Conservation (phyloP, 2,797 vertebrate genomes). For the Phoebastria nigripes region DNA sequence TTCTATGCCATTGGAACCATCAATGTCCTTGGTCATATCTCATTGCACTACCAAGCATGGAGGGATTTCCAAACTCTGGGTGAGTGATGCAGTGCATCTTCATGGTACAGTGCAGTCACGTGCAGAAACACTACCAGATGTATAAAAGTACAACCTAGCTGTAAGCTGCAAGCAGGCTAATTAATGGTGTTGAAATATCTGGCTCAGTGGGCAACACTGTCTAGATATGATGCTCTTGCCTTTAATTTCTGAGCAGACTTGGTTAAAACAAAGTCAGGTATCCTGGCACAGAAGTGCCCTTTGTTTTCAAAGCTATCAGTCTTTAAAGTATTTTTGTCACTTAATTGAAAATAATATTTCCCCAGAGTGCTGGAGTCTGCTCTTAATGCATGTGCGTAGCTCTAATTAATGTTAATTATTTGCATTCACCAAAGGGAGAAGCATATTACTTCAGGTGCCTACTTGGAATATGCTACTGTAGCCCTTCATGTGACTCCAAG, state of each 20-base stretch:
- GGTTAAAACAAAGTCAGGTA: constrained; percentile 22
- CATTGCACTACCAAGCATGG: neutral
- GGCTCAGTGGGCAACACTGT: neutral
- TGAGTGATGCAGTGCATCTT: neutral
- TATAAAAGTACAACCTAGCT: neutral
- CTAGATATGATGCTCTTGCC: neutral
- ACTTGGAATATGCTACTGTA: constrained; percentile 2
- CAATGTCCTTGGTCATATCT: neutral
- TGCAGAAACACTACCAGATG: neutral
- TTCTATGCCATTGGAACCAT: neutral
- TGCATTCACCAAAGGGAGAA: constrained; percentile 3
- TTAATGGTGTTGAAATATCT: constrained; percentile 3
- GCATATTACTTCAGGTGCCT: neutral
- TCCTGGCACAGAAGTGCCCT: neutral
- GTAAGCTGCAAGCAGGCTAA: neutral
- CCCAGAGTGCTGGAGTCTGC: constrained; percentile 14
- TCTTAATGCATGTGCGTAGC: constrained; percentile 17
- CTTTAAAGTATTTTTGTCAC: constrained; percentile 27
- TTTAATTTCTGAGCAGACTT: constrained; percentile 38
- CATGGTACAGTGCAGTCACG: neutral
- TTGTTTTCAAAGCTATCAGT: constrained; percentile 37
- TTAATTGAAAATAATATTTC: constrained; percentile 66
- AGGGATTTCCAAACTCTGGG: neutral
- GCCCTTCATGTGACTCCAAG: neutral
- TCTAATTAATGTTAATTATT: constrained; percentile 64